Base-by-base conservation (phyloP, 2,113 vertebrate genomes). In the Callocephalon fimbriatum region DNA sequence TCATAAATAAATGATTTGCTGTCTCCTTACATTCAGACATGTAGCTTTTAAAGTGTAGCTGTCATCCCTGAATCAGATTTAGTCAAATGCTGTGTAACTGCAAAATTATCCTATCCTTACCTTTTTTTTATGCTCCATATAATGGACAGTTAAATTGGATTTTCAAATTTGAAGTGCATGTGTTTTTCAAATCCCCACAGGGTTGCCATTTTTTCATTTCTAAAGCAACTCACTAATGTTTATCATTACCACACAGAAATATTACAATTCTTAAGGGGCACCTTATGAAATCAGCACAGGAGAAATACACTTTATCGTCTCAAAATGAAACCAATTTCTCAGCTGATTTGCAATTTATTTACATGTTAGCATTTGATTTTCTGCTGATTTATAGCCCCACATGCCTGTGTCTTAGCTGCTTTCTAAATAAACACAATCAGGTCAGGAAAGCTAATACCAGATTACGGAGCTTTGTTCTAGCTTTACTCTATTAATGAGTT, bases 1-100 rank as follows among this genome's bases (percentile, higher is more conserved):
- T 98, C 98, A 98, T 98, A 98, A 98, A 98, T 98, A 98, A 98
- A 98, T 98, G 98, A 98, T 98, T 98, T 97, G 98, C 98, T 98
- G 98, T 98, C 98, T 98, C 97, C 97, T 98, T 90, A 96, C 98
- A 98, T 98, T 98, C 98, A 97, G 98, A 98, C 98, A 96, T 97
- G 98, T 97, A 97, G 98, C 98, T 98, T 98, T 98, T 98, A 98
- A 98, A 98, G 98, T 98, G 98, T 98, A 97, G 97, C 98, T 98
- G 98, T 98, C 98, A 98, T 97, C 97, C 91, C 77, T 82, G 98
- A 98, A 98, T 98, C 98, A 98, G 98, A 98, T 98, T 98, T 98
- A 98, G 98, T 98, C 98, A 98, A 98, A 98, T 98, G 98, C 98
- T 97, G 98, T 96, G 97, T 98, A 98, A 98, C 98, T 98, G 98